Evolutionary conservation across 2,888 invertebrate genomes (phyloP), one percentile per base, ranked within the genome.

Genomic region (Pimpla rufipes): DNA sequence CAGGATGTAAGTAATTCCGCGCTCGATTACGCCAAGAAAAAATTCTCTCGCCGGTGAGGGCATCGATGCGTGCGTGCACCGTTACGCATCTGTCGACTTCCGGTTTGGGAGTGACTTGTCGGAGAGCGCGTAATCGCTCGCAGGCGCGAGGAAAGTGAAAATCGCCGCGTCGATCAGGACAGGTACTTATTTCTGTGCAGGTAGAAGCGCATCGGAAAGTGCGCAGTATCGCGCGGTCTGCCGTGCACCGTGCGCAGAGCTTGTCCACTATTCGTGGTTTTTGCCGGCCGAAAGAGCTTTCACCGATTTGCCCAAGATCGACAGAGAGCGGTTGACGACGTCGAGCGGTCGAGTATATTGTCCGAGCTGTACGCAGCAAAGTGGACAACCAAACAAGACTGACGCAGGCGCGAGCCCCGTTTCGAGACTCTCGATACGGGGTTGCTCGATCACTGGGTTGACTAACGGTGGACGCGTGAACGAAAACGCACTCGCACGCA

Each of bases 91-190:
- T 55, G 52, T 83, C 78, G 76, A 88, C 81, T 85, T 85, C 85
- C 82, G 79, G 81, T 71, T 70, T 66, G 42, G 50, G 52, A 68
- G 45, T 40, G 55, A 66, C 73, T 64, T 50, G 62, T 45, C 77
- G 81, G 55, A 75, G 80, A 81, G 74, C 23, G 74, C 35, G 57
- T 37, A 45, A 71, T 64, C 45, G 47, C 71, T 67, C 75, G 23
- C 42, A 74, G 68, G 70, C 62, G 70, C 68, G 77, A 88, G 71
- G 91, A 91, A 91, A 91, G 91, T 91, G 91, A 91, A 29, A 29
- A 89, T 88, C 88, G 88, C 87, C 87, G 84, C 75, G 50, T 79
- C 52, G 64, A 71, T 81, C 80, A 47, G 74, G 82, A 81, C 83
- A 76, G 79, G 77, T 81, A 68, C 75, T 85, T 87, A 86, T 88